These are phyloP conservation scores for Vireo altiloquus DNA, from an alignment of 2,113 vertebrate species.

Conservation along the genomic window DNA sequence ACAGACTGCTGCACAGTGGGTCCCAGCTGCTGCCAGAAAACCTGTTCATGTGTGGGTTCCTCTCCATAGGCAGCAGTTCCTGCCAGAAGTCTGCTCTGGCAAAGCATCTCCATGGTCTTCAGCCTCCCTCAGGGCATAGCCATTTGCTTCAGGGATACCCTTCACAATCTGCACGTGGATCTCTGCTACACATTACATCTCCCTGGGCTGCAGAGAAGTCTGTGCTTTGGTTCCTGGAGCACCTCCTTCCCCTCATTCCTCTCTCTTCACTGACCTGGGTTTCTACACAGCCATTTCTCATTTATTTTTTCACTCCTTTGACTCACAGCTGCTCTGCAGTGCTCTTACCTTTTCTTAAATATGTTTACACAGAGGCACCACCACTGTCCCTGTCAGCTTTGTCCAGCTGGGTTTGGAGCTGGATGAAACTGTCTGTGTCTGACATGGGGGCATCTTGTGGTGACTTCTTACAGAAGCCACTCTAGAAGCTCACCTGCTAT, in stretches of 20 bases:
- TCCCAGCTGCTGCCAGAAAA: background rate
- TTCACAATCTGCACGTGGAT: fast-evolving
- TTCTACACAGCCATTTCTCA: background rate
- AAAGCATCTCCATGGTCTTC: fast-evolving
- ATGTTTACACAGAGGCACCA: background rate
- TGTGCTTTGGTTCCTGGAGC: background rate
- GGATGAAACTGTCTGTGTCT: background rate
- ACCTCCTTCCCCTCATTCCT: background rate
- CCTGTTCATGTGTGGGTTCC: fast-evolving
- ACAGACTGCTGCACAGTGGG: fast-evolving
- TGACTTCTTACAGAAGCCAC: background rate
- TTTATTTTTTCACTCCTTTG: background rate
- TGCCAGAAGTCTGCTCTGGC: background rate
- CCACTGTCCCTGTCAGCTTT: background rate
- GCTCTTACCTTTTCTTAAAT: background rate
- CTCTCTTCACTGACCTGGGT: background rate
- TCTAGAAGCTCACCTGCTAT: background rate
- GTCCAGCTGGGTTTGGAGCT: background rate
- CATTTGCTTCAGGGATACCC: background rate
- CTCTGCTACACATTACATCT: background rate
- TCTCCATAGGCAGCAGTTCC: background rate
- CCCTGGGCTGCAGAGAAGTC: background rate
- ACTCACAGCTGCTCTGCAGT: background rate
- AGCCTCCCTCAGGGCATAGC: background rate
- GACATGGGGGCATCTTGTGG: background rate